Evolutionary conservation across 2,797 vertebrate genomes (phyloP).

Genomic region (Zenarchopterus dispar): DNA sequence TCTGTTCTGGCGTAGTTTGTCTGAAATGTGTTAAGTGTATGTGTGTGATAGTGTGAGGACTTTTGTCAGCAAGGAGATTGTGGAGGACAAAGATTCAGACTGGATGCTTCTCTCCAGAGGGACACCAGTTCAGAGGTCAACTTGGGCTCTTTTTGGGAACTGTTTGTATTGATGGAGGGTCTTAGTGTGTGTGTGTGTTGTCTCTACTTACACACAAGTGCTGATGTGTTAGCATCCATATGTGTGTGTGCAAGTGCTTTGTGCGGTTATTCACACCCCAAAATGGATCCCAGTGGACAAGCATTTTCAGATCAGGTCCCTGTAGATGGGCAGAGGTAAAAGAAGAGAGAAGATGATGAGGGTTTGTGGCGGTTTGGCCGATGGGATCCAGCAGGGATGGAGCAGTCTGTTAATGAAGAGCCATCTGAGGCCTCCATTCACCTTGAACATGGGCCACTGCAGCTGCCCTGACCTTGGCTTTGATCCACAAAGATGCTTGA

Average conservation of each 20-base stretch:
- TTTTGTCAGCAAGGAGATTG: slow-evolving; percentile 54
- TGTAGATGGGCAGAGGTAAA: slow-evolving; percentile 42
- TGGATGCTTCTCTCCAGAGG: slow-evolving; percentile 68
- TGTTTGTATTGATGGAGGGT: slow-evolving; percentile 32
- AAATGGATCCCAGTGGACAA: slow-evolving; percentile 67
- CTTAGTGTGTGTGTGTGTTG: slow-evolving; percentile 23
- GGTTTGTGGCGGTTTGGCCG: slow-evolving; percentile 55
- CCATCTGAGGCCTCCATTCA: slow-evolving; percentile 85
- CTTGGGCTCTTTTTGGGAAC: slow-evolving; percentile 56
- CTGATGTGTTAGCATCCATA: slow-evolving; percentile 59
- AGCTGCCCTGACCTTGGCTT: slow-evolving; percentile 87
- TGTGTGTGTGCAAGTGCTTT: slow-evolving; percentile 25
- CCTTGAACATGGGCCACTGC: slow-evolving; percentile 86
- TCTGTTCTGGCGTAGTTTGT: slow-evolving; percentile 48
- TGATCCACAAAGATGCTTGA: slow-evolving; percentile 85
- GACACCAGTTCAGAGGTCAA: slow-evolving; percentile 73
- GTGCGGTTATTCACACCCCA: slow-evolving; percentile 34
- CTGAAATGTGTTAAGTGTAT: slow-evolving; percentile 47
- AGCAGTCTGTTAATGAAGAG: slow-evolving; percentile 83
- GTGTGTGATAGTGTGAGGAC: slow-evolving; percentile 54
- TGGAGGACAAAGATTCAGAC: slow-evolving; percentile 60
- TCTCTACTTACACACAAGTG: slow-evolving; percentile 43
- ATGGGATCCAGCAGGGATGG: slow-evolving; percentile 69
- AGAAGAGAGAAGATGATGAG: slow-evolving; percentile 50
- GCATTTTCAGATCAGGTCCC: slow-evolving; percentile 65